These are phyloP conservation scores for Mixornis gularis DNA, from an alignment of 2,113 vertebrate genomes.

Conservation along the genomic window DNA sequence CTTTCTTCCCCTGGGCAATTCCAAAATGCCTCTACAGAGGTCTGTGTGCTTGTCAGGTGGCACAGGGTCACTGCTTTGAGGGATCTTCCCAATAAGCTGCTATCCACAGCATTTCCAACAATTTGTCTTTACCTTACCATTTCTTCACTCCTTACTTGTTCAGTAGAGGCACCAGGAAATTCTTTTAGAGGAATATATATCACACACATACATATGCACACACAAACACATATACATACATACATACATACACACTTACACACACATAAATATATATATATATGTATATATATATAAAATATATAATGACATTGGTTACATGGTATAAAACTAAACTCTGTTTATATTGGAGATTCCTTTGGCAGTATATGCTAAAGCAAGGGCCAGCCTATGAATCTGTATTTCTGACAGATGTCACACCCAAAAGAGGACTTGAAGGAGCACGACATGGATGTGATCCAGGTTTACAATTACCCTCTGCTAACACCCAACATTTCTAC, in stretches of 20 bases:
- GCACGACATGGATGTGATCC: not conserved
- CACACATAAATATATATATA: too few relatives aligned
- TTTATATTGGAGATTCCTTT: not conserved
- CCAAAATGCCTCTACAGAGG: not conserved
- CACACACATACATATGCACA: accelerated
- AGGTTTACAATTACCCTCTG: not conserved
- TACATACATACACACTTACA: not conserved
- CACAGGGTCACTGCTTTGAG: not conserved
- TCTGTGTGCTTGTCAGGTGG: not conserved
- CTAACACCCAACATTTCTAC: not conserved
- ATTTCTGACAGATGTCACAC: not conserved
- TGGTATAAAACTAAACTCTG: not conserved
- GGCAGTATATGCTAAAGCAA: not conserved
- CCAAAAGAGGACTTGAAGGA: not conserved
- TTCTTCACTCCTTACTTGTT: not conserved
- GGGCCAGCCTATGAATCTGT: not conserved
- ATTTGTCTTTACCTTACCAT: not conserved
- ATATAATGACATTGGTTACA: not conserved
- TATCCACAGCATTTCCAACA: not conserved
- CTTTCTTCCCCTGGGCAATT: slow-evolving; percentile 8
- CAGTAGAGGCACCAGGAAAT: not conserved
- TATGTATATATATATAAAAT: not conserved
- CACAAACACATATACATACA: not conserved
- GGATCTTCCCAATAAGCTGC: not conserved
- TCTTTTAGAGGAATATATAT: not conserved